Conservation (phyloP, 2,888 invertebrate genomes). For the Dermolepida albohirtum region DNA sequence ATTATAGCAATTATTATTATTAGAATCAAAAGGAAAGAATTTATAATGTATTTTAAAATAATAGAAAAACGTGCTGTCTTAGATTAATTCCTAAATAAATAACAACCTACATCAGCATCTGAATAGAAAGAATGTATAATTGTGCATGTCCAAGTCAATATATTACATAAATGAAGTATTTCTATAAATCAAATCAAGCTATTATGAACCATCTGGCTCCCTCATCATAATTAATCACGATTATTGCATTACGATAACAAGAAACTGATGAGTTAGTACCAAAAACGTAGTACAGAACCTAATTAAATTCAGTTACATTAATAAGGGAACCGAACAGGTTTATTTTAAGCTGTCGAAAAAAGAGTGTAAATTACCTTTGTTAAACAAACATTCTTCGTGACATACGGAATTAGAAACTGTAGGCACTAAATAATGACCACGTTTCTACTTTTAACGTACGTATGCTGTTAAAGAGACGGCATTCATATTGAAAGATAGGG, state of each 20-base stretch:
- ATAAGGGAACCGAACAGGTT: conserved; percentile 6
- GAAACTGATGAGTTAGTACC: conserved; percentile 15
- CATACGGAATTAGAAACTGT: conserved; percentile 28
- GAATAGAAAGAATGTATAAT: no score
- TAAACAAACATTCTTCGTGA: conserved; percentile 34
- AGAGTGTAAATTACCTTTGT: conserved; percentile 26
- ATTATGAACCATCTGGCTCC: not conserved
- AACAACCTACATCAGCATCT: no score
- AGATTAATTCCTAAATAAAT: no score
- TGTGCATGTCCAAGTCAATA: no score
- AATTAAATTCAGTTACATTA: conserved; percentile 14
- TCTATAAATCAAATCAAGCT: not conserved
- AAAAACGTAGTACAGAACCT: conserved; percentile 9
- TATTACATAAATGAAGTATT: no score
- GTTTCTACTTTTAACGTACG: conserved; percentile 24
- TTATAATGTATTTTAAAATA: no score
- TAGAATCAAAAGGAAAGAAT: no score
- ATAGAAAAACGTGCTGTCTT: no score
- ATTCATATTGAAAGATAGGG: conserved; percentile 22
- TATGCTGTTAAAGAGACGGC: conserved; percentile 24
- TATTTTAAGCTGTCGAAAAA: conserved; percentile 17
- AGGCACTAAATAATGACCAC: conserved; percentile 25
- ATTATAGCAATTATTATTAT: no score
- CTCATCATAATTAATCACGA: conserved; percentile 3
- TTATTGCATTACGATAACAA: conserved; percentile 2